phyloP scores from a whole-genome alignment of 2,797 vertebrate species.

The Arrhamphus sclerolepis region DNA sequence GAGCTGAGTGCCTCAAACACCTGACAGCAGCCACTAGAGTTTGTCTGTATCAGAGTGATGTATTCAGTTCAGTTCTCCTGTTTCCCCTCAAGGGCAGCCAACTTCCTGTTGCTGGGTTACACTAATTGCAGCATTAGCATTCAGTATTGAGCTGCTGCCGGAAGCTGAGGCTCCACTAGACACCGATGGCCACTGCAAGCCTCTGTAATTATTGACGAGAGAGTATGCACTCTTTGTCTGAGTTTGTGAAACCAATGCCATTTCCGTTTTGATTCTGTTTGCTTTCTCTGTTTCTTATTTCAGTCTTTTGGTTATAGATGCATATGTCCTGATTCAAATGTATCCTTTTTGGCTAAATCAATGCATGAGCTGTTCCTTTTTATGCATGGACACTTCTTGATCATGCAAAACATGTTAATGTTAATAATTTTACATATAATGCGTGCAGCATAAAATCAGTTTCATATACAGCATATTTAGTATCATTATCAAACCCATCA shows the following conservation, averaged over 20 bases:
- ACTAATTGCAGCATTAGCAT: slow-evolving; percentile 77
- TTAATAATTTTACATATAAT: too few species aligned
- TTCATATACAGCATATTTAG: too few species aligned
- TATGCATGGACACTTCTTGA: slow-evolving; percentile 17
- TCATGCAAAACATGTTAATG: slow-evolving; percentile 4
- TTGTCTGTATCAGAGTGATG: slow-evolving; percentile 52
- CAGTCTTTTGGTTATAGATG: slow-evolving; percentile 15
- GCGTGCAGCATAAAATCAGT: too few species aligned
- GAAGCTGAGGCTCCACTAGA: slow-evolving; percentile 64
- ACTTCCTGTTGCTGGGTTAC: slow-evolving; percentile 77
- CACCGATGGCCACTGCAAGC: slow-evolving; percentile 57
- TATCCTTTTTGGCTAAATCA: background rate
- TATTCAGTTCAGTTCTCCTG: slow-evolving; percentile 54
- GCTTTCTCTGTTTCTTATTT: slow-evolving; percentile 4
- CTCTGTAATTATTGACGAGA: slow-evolving; percentile 55
- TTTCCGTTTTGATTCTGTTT: slow-evolving; percentile 30
- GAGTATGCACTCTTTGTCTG: slow-evolving; percentile 13
- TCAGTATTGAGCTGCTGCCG: slow-evolving; percentile 54
- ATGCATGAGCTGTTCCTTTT: slow-evolving; percentile 8
- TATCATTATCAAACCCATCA: too few species aligned
- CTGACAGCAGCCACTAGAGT: slow-evolving; percentile 55
- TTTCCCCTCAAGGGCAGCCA: slow-evolving; percentile 61
- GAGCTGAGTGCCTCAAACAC: slow-evolving; percentile 28
- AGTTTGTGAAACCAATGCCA: slow-evolving; percentile 20
- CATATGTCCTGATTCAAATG: slow-evolving; percentile 16